Base-by-base conservation (phyloP, 2,888 invertebrate genomes). In the Mechanitis messenoides region DNA sequence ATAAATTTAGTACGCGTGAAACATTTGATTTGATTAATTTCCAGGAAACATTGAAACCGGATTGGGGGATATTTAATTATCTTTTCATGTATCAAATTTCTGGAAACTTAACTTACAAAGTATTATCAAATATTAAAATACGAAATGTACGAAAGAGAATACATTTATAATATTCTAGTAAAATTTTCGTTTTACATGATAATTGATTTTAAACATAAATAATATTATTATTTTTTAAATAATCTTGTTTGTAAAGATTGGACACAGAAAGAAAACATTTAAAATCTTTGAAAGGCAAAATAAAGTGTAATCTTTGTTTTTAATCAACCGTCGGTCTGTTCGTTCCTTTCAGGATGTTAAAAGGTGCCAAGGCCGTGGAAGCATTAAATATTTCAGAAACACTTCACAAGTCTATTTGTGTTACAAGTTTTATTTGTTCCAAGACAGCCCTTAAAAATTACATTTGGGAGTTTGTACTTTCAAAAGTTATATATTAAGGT, bases 1-100 rank as follows among this genome's bases (percentile, higher is more conserved):
- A 68, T 69, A 74, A 75, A 67, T 69, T 72, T 71, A 54, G 56
- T 55, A 62, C 53, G 59, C 55, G 66, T 66, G 72, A 62, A 71
- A 68, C 67, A 67, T 68, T 62, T 56, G 63, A 62, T 46, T 59
- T 58, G 63, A 65, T 68, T 68, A 67, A 64, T 63, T 65, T 54
- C 20, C 57, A 50, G 2, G 50, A 9, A 31, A 50, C n/a, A n/a
- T 31, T 31, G 50, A 31, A 50, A 31, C 31, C 50, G 50, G 9
- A 3, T 6, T 3, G 31, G 31, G 42, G n/a, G 3, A 31, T 31
- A 31, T 50, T 50, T 50, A 50, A 50, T 50, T 50, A 50, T 50
- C 50, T 28, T 50, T 50, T 50, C 31, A 50, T 31, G 31, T 50
- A 50, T 50, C 7, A 31, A 50, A 50, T 31, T 42, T 9, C 9